Conservation (phyloP, 2,888 invertebrate genomes). For the Mythimna impura region DNA sequence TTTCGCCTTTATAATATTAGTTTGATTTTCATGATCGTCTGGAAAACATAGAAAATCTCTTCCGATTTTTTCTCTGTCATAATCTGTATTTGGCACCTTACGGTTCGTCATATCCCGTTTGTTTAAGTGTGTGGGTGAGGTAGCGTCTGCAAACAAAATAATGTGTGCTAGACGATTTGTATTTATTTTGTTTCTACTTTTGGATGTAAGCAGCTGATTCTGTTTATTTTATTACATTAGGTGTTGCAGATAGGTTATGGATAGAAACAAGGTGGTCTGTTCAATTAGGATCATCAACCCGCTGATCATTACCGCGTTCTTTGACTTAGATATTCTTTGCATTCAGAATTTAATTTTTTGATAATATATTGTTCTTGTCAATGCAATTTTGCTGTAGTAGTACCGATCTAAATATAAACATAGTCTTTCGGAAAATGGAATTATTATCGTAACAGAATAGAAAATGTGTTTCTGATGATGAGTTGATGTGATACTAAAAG, state of each 20-base stretch:
- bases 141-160: constrained; percentile 63
- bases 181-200: constrained; percentile 26
- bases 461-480: neutral
- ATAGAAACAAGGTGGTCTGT: neutral
- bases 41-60: constrained; percentile 43
- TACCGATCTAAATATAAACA: too few relatives aligned
- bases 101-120: constrained; percentile 59
- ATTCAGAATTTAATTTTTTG: neutral
- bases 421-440: too few relatives aligned
- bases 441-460: too few relatives aligned
- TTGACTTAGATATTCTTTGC: neutral
- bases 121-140: constrained; percentile 60
- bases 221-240: constrained; percentile 22
- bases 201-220: constrained; percentile 20
- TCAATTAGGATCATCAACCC: neutral
- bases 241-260: neutral
- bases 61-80: constrained; percentile 42
- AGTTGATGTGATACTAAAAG: neutral
- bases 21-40: constrained; percentile 34
- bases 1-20: too few relatives aligned
- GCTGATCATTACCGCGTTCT: neutral
- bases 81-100: constrained; percentile 53
- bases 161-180: constrained; percentile 10
- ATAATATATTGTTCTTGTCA: neutral
- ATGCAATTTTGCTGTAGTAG: neutral